A percentile compares a stretch with the other conserved stretches of the same genome.
These are phyloP conservation scores for Clanis bilineata DNA, from an alignment of 2,888 invertebrate species.

Conservation along the genomic window DNA sequence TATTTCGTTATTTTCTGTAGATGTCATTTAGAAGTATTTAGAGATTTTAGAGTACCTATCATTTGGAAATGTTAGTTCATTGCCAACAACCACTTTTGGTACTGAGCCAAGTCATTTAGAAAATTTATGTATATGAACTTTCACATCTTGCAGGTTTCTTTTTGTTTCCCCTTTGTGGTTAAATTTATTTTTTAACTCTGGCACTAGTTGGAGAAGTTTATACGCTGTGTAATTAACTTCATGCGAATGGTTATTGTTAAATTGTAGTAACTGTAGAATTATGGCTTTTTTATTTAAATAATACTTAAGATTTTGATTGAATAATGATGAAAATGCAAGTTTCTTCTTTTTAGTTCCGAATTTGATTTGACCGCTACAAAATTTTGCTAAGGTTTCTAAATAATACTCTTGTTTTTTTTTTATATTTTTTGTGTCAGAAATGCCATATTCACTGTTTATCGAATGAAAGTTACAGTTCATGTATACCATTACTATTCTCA, in stretches of 20 bases:
- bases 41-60: neutral
- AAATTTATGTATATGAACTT: constrained; percentile 15
- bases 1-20: neutral
- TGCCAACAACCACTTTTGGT: constrained; percentile 11
- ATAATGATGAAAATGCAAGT: too few relatives aligned
- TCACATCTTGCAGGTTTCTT: neutral
- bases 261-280: neutral
- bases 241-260: too few relatives aligned
- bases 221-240: neutral
- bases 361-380: too few relatives aligned
- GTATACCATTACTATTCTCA: neutral
- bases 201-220: neutral
- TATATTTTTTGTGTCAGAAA: too few relatives aligned
- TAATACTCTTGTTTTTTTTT: too few relatives aligned
- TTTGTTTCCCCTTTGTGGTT: neutral
- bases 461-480: neutral
- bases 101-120: constrained; percentile 5
- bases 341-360: too few relatives aligned
- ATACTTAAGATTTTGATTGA: too few relatives aligned
- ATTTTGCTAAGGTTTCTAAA: too few relatives aligned
- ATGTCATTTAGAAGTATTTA: constrained; percentile 1
- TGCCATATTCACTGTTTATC: neutral
- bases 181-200: neutral
- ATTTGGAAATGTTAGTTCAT: constrained; percentile 8
- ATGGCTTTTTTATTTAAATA: neutral